These are phyloP conservation scores for Drosophila rellima DNA, from an alignment of 2,888 invertebrate genomes.

Conservation along the genomic window DNA sequence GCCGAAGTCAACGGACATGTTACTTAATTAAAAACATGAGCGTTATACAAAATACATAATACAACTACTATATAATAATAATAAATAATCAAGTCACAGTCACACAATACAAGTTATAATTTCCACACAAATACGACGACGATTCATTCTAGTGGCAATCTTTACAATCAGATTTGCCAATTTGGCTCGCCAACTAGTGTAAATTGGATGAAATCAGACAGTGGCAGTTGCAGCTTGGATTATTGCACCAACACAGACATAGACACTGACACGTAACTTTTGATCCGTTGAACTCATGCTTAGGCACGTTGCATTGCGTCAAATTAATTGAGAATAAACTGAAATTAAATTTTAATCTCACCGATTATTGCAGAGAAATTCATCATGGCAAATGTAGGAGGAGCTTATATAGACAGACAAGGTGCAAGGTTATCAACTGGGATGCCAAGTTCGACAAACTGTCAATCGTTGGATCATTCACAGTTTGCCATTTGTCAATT, in stretches of 20 bases:
- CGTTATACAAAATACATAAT: slow-evolving; percentile 31
- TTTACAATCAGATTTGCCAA: slow-evolving; percentile 38
- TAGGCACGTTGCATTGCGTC: slow-evolving; percentile 39
- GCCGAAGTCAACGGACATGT: slow-evolving; percentile 48
- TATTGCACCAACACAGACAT: slow-evolving; percentile 24
- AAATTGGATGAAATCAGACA: slow-evolving; percentile 50
- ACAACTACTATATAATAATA: slow-evolving; percentile 20
- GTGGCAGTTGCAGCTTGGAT: slow-evolving; percentile 13
- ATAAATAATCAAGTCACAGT: slow-evolving; percentile 35
- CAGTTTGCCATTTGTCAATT: slow-evolving; percentile 34
- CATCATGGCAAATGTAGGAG: slow-evolving; percentile 1
- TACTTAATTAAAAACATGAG: slow-evolving; percentile 62
- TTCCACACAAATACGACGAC: slow-evolving; percentile 13
- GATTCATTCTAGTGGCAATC: slow-evolving; percentile 34
- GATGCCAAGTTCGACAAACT: slow-evolving; percentile 12
- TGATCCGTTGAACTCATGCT: slow-evolving; percentile 6
- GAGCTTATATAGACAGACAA: slow-evolving; percentile 17
- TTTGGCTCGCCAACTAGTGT: slow-evolving; percentile 42
- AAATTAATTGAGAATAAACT: slow-evolving; percentile 41
- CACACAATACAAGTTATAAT: slow-evolving; percentile 15
- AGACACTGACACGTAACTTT: neutral
- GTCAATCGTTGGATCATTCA: slow-evolving; percentile 24
- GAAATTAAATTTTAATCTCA: slow-evolving; percentile 36
- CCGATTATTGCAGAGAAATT: slow-evolving; percentile 25
- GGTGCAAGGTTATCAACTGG: slow-evolving; percentile 29